These are phyloP conservation scores for Agonopterix heracliana DNA, from an alignment of 2,888 invertebrate species.

Conservation along the genomic window DNA sequence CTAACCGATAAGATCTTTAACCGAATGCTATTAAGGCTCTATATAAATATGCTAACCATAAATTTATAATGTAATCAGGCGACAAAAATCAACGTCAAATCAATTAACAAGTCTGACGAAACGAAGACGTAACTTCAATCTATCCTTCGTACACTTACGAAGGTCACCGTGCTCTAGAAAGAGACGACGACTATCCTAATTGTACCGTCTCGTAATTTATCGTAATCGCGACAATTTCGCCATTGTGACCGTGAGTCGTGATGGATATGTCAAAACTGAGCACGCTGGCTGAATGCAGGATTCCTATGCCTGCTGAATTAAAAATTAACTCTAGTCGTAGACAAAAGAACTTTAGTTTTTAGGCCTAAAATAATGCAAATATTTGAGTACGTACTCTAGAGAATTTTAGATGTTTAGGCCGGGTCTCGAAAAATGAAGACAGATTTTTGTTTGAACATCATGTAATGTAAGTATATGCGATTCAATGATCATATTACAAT, in stretches of 20 bases:
- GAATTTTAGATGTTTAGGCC: too few relatives aligned
- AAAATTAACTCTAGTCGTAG: conserved; percentile 20
- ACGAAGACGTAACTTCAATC: conserved; percentile 20
- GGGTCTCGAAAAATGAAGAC: too few relatives aligned
- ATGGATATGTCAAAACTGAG: conserved; percentile 40
- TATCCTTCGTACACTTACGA: conserved; percentile 16
- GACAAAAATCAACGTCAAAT: conserved; percentile 14
- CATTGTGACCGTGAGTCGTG: conserved; percentile 49
- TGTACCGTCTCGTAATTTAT: conserved; percentile 30
- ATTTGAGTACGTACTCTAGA: too few relatives aligned
- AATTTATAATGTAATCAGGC: too few relatives aligned
- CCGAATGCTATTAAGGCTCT: too few relatives aligned
- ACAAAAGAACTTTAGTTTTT: conserved; percentile 10
- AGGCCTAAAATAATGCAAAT: conserved; percentile 2
- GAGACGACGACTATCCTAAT: conserved; percentile 27
- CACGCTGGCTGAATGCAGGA: conserved; percentile 29
- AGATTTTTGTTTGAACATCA: too few relatives aligned
- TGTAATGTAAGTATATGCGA: too few relatives aligned
- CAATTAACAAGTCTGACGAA: conserved; percentile 21
- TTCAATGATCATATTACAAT: too few relatives aligned
- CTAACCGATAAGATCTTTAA: too few relatives aligned
- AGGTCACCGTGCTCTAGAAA: conserved; percentile 28
- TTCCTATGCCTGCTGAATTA: conserved; percentile 30
- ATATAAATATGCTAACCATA: too few relatives aligned
- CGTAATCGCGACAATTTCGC: conserved; percentile 39